Evolutionary conservation across 1,140 invertebrate species (phyloP), one percentile per base, ranked within the genome.

Genomic region (Zaprionus nigranus): DNA sequence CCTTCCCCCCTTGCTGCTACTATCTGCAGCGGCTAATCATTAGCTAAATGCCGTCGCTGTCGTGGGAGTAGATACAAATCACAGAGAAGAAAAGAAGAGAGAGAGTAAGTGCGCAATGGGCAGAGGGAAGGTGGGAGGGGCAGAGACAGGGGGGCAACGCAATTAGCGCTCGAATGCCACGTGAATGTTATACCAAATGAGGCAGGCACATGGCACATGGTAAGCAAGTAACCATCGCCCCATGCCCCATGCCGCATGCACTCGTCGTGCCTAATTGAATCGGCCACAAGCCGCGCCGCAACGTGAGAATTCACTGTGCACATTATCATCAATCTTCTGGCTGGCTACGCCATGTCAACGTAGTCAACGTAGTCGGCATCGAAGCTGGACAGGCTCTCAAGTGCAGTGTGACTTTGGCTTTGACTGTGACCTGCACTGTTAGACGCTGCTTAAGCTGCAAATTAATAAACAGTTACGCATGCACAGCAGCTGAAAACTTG

Each of bases 391-490:
- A 40, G 38, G 17, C 46, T 34, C 30, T 34, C 30, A 12, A 6
- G 9, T 11, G 7, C 17, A 22, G 46, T 20, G 38, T n/a, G 38
- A 40, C 38, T 40, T 28, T 4, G 43, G 57, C 67, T 11, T 9
- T 30, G 61, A 53, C 60, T 61, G 24, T 26, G 12, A 38, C 24
- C 26, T 62, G 40, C 15, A 34, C 77, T 30, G 26, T 38, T 64
- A 30, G 30, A 24, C 1, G 64, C 53, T 58, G 76, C 46, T 70
- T 67, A 49, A 74, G 58, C 58, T 63, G 40, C 73, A 79, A 88
- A 88, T 87, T 87, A 87, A 87, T 88, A 84, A 87, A 87, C 84
- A 87, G 84, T 87, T 87, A 87, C 84, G 84, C 84, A 87, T 88
- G 84, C 81, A 74, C 78, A 34, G 64, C 76, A 51, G 68, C 43